phyloP scores from a whole-genome alignment of 1,140 invertebrate species.

The Cydia amplana region DNA sequence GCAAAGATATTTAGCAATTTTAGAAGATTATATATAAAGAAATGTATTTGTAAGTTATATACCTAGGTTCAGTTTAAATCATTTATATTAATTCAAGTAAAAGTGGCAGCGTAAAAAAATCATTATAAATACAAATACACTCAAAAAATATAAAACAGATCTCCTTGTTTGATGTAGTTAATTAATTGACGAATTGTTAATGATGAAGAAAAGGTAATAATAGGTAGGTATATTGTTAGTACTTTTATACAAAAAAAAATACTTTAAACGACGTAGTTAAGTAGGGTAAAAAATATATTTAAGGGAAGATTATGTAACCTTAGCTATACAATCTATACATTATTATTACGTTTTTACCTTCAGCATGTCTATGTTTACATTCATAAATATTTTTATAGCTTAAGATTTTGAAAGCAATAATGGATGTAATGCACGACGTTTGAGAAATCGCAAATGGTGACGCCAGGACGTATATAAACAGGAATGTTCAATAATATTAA shows the following conservation, averaged over 20 bases:
- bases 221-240: constrained; percentile 7
- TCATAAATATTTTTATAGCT: constrained; percentile 33
- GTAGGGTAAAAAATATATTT: constrained; percentile 29
- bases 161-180: constrained; percentile 27
- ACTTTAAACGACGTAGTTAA: constrained; percentile 31
- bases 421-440: constrained; percentile 28
- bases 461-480: constrained; percentile 41
- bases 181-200: constrained; percentile 9
- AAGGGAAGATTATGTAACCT: neutral
- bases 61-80: neutral
- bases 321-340: constrained; percentile 20
- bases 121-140: neutral
- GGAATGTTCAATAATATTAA: constrained; percentile 48
- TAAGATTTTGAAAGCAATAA: constrained; percentile 52
- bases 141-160: constrained; percentile 7
- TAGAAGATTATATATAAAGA: neutral
- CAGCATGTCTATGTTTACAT: constrained; percentile 38
- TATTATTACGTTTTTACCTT: constrained; percentile 27
- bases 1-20: neutral
- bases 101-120: neutral
- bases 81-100: constrained; percentile 1
- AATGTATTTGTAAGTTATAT: neutral
- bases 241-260: constrained; percentile 39
- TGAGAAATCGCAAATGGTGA: constrained; percentile 19
- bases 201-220: neutral